Base-by-base conservation (phyloP, 1,140 invertebrate genomes). In the Ganaspis sp. region DNA sequence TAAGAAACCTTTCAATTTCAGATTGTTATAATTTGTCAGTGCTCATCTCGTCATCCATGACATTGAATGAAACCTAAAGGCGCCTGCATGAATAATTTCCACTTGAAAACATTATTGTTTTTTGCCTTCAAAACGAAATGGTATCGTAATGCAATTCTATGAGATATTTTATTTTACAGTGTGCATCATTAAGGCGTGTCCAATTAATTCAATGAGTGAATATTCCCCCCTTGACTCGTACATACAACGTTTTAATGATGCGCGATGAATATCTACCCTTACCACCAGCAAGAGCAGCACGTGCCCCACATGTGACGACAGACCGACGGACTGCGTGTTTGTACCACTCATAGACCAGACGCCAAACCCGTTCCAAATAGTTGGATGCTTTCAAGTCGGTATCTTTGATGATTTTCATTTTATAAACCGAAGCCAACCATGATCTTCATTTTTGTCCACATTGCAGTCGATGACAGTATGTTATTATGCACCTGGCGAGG, bases 201-300 rank as follows among this genome's bases (percentile, higher is more conserved):
- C 81, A 87, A 89, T 90, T 90, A 87, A 88, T 89, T 87, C 85
- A 85, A 83, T 84, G 84, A 89, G 79, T 87, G 87, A 89, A 88
- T 89, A 86, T 87, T 79, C 82, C 73, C 74, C 79, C 70, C 72
- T 73, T 74, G 75, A 78, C 72, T 69, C 49, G 77, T 79, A 83
- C n/a, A n/a, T 77, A 84, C 85, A 87, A 87, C 84, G 83, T 87
- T 90, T 89, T 90, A 90, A 89, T 86, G 89, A 89, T 86, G 84
- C 80, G 79, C 76, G 89, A 91, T 91, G 86, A 77, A 76, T 90
- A 91, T 90, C 89, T 91, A 88, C 84, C 88, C 90, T 87, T 81
- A 81, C 87, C 86, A 86, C 85, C 87, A 86, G 79, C 85, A 85
- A 86, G 23, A 85, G 83, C 77, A 85, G 85, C 88, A 90, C 89